A percentile compares a stretch with the other conserved stretches of the same genome.
These are phyloP conservation scores for Neocloeon triangulifer DNA, from an alignment of 1,140 invertebrate genomes.

Conservation along the genomic window DNA sequence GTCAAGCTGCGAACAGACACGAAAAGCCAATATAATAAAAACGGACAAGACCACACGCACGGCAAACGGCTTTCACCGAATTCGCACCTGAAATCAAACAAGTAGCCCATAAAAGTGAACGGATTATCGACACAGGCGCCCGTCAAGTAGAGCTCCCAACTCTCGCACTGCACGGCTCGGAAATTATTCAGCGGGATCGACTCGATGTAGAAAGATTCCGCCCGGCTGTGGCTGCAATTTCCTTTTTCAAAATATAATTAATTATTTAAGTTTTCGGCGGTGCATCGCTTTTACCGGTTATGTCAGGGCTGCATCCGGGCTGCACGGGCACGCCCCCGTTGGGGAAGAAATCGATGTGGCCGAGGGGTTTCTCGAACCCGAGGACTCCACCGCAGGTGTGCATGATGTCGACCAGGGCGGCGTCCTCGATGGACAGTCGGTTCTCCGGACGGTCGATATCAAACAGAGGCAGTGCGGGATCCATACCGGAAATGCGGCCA, in stretches of 20 bases:
- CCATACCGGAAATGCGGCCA: conserved; percentile 40
- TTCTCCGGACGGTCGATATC: conserved; percentile 23
- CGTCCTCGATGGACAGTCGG: conserved; percentile 37
- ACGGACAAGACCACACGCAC: too few species aligned
- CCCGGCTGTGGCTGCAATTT: neutral
- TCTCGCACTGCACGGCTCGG: too few species aligned
- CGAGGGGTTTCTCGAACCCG: conserved; percentile 32
- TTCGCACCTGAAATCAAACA: too few species aligned
- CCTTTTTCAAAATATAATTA: too few species aligned
- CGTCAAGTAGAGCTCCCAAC: too few species aligned
- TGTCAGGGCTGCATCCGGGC: conserved; percentile 24
- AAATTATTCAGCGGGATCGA: too few species aligned
- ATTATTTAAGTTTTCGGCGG: too few species aligned
- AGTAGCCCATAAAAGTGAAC: too few species aligned
- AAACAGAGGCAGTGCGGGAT: conserved; percentile 53
- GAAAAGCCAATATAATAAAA: too few species aligned
- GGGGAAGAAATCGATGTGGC: conserved; percentile 61
- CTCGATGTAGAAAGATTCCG: neutral
- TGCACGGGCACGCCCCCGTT: conserved; percentile 47
- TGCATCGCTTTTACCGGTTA: neutral
- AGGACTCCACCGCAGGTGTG: conserved; percentile 42
- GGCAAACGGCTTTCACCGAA: too few species aligned
- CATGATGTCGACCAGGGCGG: conserved; percentile 53
- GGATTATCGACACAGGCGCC: too few species aligned
- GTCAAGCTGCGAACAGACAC: too few species aligned